Evolutionary conservation across 2,113 vertebrate genomes (phyloP).

Genomic region (Nymphicus hollandicus): DNA sequence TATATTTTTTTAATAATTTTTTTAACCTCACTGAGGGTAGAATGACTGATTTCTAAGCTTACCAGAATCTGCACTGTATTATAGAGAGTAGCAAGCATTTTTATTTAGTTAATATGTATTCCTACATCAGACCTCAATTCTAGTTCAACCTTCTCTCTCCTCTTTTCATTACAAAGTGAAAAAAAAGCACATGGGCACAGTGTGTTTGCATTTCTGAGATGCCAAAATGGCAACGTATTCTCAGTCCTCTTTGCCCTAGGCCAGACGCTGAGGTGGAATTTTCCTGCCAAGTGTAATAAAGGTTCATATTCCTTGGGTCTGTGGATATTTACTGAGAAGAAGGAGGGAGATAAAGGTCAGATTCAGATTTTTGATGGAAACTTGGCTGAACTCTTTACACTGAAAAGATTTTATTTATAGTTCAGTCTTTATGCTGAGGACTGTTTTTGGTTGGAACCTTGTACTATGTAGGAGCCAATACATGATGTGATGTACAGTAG

Average conservation of each 20-base stretch:
- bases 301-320: not conserved
- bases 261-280: not conserved
- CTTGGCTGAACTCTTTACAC: not conserved
- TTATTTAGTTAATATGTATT: not conserved
- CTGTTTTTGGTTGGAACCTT: not conserved
- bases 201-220: not conserved
- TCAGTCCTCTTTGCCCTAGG: not conserved
- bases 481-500: not conserved
- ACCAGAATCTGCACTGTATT: not conserved
- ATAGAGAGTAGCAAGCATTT: not conserved
- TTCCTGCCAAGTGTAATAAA: not conserved
- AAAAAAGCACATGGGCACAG: not conserved
- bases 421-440: not conserved
- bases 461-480: not conserved
- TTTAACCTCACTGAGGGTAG: not conserved
- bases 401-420: not conserved
- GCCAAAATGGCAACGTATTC: not conserved
- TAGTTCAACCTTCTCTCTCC: not conserved
- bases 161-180: not conserved
- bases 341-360: not conserved
- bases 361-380: not conserved
- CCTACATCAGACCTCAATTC: not conserved
- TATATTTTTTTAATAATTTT: not conserved
- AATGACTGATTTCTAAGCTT: not conserved
- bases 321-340: not conserved